Conservation (phyloP, 2,888 invertebrate genomes). For the Hypomecis atomaria region DNA sequence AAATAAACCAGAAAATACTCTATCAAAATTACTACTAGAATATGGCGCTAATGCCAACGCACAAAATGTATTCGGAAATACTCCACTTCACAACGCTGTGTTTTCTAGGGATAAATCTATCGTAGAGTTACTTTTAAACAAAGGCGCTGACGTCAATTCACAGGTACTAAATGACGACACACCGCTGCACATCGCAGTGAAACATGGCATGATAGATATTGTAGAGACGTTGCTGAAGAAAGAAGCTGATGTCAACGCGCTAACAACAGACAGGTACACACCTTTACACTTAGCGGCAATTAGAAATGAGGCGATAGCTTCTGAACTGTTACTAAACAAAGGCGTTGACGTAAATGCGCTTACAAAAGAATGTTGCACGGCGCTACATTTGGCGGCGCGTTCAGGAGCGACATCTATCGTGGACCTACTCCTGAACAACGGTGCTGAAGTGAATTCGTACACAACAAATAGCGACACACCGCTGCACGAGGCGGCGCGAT, state of each 20-base stretch:
- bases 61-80: not conserved
- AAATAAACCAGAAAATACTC: not conserved
- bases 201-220: no score
- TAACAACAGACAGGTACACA: no score
- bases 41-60: not conserved
- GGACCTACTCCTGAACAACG: not conserved
- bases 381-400: not conserved
- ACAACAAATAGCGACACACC: not conserved
- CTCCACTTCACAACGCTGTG: not conserved
- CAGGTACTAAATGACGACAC: not conserved
- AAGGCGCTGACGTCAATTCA: not conserved
- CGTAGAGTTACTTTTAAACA: not conserved
- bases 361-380: not conserved
- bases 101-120: not conserved
- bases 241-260: no score
- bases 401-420: not conserved
- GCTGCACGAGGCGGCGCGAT: no score
- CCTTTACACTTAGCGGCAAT: no score
- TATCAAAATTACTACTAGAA: not conserved
- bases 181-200: slow-evolving; percentile 12
- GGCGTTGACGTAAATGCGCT: not conserved
- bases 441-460: not conserved
- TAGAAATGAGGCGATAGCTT: no score
- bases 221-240: no score
- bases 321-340: not conserved